These are phyloP conservation scores for Bombus sibiricus DNA, from an alignment of 1,140 invertebrate genomes.

Conservation along the genomic window DNA sequence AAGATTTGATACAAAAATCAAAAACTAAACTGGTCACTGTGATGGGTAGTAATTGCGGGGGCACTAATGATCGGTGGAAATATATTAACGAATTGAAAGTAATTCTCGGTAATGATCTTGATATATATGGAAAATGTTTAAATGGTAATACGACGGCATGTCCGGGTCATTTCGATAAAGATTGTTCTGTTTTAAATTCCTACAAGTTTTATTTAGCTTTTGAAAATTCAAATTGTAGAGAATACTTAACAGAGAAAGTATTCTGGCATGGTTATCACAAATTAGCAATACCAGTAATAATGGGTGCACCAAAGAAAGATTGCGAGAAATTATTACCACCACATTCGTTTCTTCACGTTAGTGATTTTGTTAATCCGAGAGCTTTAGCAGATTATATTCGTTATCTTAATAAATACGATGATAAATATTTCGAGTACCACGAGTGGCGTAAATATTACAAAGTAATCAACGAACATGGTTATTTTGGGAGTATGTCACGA, in stretches of 20 bases:
- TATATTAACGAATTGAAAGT: constrained; percentile 85
- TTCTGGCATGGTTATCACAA: constrained; percentile 87
- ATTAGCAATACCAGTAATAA: constrained; percentile 87
- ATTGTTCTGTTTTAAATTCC: constrained; percentile 83
- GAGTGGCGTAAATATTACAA: constrained; percentile 87
- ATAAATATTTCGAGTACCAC: constrained; percentile 86
- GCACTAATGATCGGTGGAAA: constrained; percentile 83
- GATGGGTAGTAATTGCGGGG: constrained; percentile 86
- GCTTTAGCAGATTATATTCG: constrained; percentile 86
- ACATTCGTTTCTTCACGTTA: constrained; percentile 88
- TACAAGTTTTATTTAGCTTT: constrained; percentile 91
- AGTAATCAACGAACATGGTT: constrained; percentile 89
- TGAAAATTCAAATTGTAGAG: constrained; percentile 88
- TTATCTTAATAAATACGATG: constrained; percentile 83
- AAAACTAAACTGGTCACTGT: constrained; percentile 83
- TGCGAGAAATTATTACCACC: constrained; percentile 85
- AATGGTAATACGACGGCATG: constrained; percentile 79
- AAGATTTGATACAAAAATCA: constrained; percentile 16
- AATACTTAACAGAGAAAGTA: constrained; percentile 89
- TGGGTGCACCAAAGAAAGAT: constrained; percentile 84
- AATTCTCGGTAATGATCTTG: constrained; percentile 69
- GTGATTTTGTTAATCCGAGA: constrained; percentile 86
- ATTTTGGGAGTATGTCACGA: constrained; percentile 86
- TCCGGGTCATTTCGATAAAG: constrained; percentile 84
- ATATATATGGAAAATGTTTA: constrained; percentile 74